Percentiles rank a stretch among this genome's conserved stretches.
These are phyloP conservation scores for Drosophila auraria DNA, from an alignment of 1,140 invertebrate species.

Conservation along the genomic window DNA sequence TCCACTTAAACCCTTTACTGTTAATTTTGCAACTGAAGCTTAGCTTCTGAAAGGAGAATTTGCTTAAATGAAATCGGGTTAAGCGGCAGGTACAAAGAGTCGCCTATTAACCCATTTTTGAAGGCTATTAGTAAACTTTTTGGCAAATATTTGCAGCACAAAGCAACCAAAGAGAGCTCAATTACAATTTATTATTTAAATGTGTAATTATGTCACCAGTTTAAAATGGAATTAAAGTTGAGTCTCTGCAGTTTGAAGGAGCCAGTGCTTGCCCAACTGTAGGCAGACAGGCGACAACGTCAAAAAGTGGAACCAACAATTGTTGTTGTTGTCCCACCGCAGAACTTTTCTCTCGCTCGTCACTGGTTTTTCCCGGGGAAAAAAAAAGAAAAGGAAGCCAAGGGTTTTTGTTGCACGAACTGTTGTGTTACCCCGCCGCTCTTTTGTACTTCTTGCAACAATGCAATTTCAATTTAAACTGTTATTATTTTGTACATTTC, in stretches of 20 bases:
- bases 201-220: too few relatives aligned
- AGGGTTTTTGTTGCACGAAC: conserved; percentile 18
- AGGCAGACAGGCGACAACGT: conserved; percentile 5
- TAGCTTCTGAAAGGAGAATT: neutral
- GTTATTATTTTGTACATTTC: conserved; percentile 46
- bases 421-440: conserved; percentile 21
- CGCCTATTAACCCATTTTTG: too few relatives aligned
- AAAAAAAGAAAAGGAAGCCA: conserved; percentile 6
- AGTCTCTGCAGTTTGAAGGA: too few relatives aligned
- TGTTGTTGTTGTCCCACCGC: conserved; percentile 55
- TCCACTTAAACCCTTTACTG: neutral
- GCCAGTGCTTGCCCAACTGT: conserved; percentile 30
- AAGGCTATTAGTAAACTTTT: too few relatives aligned
- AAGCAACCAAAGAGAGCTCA: too few relatives aligned
- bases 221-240: too few relatives aligned
- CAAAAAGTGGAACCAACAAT: conserved; percentile 41
- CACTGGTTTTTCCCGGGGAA: conserved; percentile 22
- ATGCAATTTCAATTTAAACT: conserved; percentile 55
- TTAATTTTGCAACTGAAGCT: neutral
- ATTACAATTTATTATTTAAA: too few relatives aligned
- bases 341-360: conserved; percentile 53
- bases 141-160: too few relatives aligned
- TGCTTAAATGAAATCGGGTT: neutral
- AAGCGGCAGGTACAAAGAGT: neutral
- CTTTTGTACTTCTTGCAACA: conserved; percentile 40